A percentile compares a stretch with the other conserved stretches of the same genome.
Conservation (phyloP, 2,797 vertebrate genomes). For the Enteromius trimaculatus region DNA sequence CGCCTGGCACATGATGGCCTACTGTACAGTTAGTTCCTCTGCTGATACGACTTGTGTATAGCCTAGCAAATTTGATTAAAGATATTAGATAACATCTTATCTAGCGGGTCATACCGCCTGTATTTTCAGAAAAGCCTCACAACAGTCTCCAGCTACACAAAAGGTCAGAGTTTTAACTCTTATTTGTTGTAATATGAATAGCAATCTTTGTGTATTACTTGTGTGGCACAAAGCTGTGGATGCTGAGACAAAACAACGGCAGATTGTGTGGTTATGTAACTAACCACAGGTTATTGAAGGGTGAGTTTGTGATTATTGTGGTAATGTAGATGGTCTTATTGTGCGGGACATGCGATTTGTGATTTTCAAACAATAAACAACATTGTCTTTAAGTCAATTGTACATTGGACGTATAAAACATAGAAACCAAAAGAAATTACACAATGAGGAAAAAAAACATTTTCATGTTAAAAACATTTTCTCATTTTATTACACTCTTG, state of each 20-base stretch:
- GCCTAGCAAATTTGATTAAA: constrained; percentile 47
- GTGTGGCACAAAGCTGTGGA: constrained; percentile 17
- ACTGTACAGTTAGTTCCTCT: constrained; percentile 29
- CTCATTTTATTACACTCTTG: not conserved
- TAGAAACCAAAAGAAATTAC: not conserved
- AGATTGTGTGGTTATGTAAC: constrained; percentile 2
- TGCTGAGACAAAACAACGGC: constrained; percentile 46
- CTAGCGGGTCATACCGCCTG: constrained; percentile 21
- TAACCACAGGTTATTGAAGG: constrained; percentile 2
- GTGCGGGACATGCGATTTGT: not conserved
- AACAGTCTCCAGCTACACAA: constrained; percentile 20
- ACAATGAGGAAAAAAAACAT: not conserved
- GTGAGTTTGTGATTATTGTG: constrained; percentile 28
- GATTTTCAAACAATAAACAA: not conserved
- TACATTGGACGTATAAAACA: not conserved
- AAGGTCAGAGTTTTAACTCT: constrained; percentile 30
- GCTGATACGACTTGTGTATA: constrained; percentile 30
- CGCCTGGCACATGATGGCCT: constrained; percentile 22
- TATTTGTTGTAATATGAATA: constrained; percentile 46
- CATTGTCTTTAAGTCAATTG: not conserved
- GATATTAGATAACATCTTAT: constrained; percentile 50
- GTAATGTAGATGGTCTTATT: not conserved
- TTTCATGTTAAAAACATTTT: not conserved
- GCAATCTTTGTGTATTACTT: constrained; percentile 32
- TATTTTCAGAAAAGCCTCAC: constrained; percentile 31